phyloP scores from a whole-genome alignment of 2,113 vertebrate genomes.

The Delphinapterus leucas region DNA sequence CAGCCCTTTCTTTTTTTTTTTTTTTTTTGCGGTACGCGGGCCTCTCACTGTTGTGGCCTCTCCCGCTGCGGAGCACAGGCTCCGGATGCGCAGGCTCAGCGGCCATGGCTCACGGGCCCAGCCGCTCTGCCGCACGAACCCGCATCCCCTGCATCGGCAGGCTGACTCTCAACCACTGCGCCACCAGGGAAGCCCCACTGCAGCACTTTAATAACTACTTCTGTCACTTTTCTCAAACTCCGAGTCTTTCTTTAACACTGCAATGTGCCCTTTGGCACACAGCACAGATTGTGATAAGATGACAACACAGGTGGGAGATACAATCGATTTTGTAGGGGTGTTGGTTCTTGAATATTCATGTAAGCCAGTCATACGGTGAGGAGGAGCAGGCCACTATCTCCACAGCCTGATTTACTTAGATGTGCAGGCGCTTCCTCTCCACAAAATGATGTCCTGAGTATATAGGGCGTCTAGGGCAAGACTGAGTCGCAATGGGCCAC shows the following conservation, averaged over 20 bases:
- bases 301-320: slow-evolving; percentile 36
- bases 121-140: no score
- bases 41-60: no score
- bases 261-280: slow-evolving; percentile 55
- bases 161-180: no score
- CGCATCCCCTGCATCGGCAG: no score
- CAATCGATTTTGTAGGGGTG: neutral
- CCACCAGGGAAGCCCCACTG: neutral
- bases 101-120: no score
- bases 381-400: neutral
- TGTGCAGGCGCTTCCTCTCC: neutral
- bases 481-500: neutral
- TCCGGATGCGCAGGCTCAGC: no score
- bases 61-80: no score
- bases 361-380: neutral
- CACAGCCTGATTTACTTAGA: neutral
- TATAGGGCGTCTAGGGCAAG: neutral
- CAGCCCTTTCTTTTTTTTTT: slow-evolving; percentile 39
- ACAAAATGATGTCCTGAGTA: neutral
- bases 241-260: slow-evolving; percentile 62
- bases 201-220: slow-evolving; percentile 74
- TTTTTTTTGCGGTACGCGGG: no score
- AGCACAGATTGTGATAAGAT: neutral
- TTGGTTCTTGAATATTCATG: slow-evolving; percentile 28
- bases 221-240: slow-evolving; percentile 67